These are phyloP conservation scores for Tympanoctomys barrerae DNA, from an alignment of 2,797 vertebrate genomes.

Conservation along the genomic window DNA sequence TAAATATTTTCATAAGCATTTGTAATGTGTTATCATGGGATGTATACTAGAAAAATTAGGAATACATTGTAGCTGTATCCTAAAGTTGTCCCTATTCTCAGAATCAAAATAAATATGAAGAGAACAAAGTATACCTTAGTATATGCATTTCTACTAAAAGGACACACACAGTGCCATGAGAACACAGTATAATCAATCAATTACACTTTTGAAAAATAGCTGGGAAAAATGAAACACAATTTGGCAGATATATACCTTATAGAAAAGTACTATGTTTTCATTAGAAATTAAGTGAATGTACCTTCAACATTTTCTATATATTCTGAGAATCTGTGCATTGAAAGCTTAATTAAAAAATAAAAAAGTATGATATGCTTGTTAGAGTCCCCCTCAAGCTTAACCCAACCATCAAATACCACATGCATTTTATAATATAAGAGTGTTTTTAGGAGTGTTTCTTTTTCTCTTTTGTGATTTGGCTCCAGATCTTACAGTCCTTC, in stretches of 20 bases:
- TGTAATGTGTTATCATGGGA: neutral
- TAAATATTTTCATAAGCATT: neutral
- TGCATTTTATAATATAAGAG: neutral
- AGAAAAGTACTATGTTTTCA: neutral
- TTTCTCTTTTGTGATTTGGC: neutral
- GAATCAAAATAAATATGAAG: neutral
- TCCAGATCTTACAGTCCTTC: neutral
- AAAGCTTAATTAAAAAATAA: conserved; percentile 1
- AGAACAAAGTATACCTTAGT: neutral
- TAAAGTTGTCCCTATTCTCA: neutral
- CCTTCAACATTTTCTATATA: neutral
- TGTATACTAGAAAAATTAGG: neutral
- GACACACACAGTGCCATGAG: neutral
- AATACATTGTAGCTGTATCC: neutral
- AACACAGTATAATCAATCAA: neutral
- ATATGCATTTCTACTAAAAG: neutral
- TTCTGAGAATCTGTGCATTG: conserved; percentile 34
- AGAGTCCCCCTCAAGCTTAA: neutral
- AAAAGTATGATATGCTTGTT: neutral
- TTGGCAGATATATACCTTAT: neutral
- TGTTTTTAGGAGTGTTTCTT: neutral
- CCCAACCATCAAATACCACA: conserved; percentile 2
- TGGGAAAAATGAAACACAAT: neutral
- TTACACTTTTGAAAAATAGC: neutral
- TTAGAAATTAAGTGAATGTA: conserved; percentile 6